Evolutionary conservation across 2,797 vertebrate genomes (phyloP).

Genomic region (Trematocara caparti): DNA sequence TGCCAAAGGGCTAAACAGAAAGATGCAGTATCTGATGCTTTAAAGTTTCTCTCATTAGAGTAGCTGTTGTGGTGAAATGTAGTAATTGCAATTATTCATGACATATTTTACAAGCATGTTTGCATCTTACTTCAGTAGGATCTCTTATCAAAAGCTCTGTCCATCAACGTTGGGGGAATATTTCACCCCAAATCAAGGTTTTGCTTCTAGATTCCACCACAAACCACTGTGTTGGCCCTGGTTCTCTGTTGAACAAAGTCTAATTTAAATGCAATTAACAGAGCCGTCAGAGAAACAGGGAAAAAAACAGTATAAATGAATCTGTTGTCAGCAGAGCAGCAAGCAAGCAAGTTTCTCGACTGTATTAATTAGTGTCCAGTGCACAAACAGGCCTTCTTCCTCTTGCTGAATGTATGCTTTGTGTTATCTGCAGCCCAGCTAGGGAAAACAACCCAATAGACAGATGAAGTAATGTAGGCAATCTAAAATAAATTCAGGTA

Average conservation of each 20-base stretch:
- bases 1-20: constrained; percentile 36
- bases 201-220: constrained; percentile 30
- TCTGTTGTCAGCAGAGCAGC: constrained; percentile 70
- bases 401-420: constrained; percentile 55
- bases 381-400: constrained; percentile 65
- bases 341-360: constrained; percentile 63
- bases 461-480: constrained; percentile 58
- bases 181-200: background rate
- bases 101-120: constrained; percentile 6
- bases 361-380: constrained; percentile 79
- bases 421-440: constrained; percentile 65
- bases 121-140: background rate
- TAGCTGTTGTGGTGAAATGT: constrained; percentile 13
- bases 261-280: constrained; percentile 80
- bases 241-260: constrained; percentile 57
- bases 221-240: constrained; percentile 45
- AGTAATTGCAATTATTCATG: constrained; percentile 1
- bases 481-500: constrained; percentile 64
- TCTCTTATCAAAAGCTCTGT: constrained; percentile 2
- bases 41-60: constrained; percentile 9
- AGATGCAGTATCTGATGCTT: constrained; percentile 8
- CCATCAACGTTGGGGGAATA: background rate
- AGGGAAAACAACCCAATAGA: constrained; percentile 54
- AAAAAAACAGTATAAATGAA: constrained; percentile 72
- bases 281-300: constrained; percentile 61